Percentiles rank a stretch among this genome's conserved stretches.
Conservation (phyloP, 2,888 invertebrate genomes). For the Diaphora mendica region DNA sequence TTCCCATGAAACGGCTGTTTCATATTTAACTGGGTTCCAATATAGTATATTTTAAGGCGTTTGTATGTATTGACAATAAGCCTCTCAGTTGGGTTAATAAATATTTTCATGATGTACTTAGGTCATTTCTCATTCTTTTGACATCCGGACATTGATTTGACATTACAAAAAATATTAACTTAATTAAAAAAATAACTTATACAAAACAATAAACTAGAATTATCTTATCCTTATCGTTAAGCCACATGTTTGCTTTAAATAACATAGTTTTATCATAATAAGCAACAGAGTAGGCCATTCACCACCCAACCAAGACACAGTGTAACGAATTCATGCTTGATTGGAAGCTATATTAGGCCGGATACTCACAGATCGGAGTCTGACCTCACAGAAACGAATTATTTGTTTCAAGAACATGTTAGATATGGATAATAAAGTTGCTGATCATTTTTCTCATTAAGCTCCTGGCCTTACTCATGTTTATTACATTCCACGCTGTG, state of each 20-base stretch:
- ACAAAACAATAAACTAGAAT: background rate
- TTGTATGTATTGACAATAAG: too few species aligned
- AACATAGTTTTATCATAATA: background rate
- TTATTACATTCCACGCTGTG: constrained; percentile 46
- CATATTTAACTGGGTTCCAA: too few species aligned
- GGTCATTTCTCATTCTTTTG: too few species aligned
- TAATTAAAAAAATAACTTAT: background rate
- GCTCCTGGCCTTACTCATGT: constrained; percentile 59
- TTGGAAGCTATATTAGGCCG: constrained; percentile 40
- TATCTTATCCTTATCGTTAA: background rate
- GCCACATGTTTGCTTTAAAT: background rate
- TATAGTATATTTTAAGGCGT: too few species aligned
- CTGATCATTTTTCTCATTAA: constrained; percentile 57
- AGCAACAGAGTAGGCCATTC: background rate
- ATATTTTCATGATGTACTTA: background rate
- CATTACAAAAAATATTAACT: background rate
- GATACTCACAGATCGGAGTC: constrained; percentile 39
- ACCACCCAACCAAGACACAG: constrained; percentile 26
- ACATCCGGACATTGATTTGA: too few species aligned
- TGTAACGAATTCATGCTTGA: constrained; percentile 51
- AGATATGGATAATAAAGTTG: constrained; percentile 67
- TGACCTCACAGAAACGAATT: constrained; percentile 48
- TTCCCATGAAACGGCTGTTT: too few species aligned
- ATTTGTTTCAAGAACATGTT: constrained; percentile 64
- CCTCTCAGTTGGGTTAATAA: too few species aligned